Evolutionary conservation across 2,888 invertebrate species (phyloP), one percentile per base, ranked within the genome.

Genomic region (Eilema sororculum): DNA sequence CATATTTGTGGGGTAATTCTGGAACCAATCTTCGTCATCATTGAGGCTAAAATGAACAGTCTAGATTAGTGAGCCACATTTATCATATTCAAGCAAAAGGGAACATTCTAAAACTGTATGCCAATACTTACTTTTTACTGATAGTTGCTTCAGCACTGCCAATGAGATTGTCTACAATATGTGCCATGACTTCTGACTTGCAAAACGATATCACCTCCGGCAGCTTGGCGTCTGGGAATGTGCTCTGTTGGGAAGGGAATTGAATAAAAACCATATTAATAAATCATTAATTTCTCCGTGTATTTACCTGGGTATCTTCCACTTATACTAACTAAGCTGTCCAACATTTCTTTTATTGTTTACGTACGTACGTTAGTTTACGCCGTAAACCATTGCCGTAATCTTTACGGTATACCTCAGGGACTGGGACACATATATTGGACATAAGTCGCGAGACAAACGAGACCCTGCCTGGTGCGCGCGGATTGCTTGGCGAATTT

Each of bases 171-270:
- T 98, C 97, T 66, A 95, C 91, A n/a, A 98, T 95, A 79, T 97
- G 97, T 33, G 96, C 94, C 37, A 98, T 84, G 71, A 99, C 97
- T 91, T 99, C 98, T 59, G 95, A 95, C 86, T 98, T 98, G 88
- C 98, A 99, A 93, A 97, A 98, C 8, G 96, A 89, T 65, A 98
- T 96, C 13, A 98, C 98, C 86, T 98, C 98, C 3, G 96, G 96
- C 65, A 97, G 94, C 92, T 98, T 99, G 64, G 95, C 96, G 10
- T 96, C 95, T 0, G 98, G 97, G 90, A 99, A 99, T 0, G 98
- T 97, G 72, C 96, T 96, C 96, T 97, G 90, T 76, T 90, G 90
- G 65, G 72, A 78, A 74, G 22, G 63, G 28, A 20, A 4, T 52
- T n/a, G 52, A n/a, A 52, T 52, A 2, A 46, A 46, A 41, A n/a